Base-by-base conservation (phyloP, 2,888 invertebrate genomes). In the Microdon myrmicae region DNA sequence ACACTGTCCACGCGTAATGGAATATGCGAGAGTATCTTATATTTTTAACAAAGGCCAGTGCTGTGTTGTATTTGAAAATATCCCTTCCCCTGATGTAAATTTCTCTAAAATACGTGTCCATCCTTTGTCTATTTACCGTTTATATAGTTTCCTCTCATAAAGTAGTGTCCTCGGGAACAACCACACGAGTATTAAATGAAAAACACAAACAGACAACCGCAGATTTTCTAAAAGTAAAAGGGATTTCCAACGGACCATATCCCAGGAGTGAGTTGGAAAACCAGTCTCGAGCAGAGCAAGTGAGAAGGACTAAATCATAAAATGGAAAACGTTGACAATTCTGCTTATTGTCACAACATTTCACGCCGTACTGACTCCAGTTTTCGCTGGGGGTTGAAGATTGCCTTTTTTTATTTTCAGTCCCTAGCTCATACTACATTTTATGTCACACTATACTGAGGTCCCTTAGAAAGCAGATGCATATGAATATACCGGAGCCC, bases 301-400 rank as follows among this genome's bases (percentile, higher is more conserved):
- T 37, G 45, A 29, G 31, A 34, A 41, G 22, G n/a, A n/a, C 34
- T 16, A 34, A 34, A 45, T 43, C 47, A 53, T 39, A 44, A 55
- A 55, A 55, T 44, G 51, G 58, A 58, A 58, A 58, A 51, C 51
- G 58, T 64, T 64, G 64, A 64, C 64, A 64, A 64, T 64, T 58
- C 64, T 64, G 64, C 64, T 64, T 64, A 64, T 64, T 64, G 64
- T 64, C 64, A 64, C 64, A 64, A 64, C 64, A 64, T 64, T 64
- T 64, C 56, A 64, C 64, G 51, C 58, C 51, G 23, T 49, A 64
- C 51, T 64, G 64, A 64, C 51, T 64, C 53, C 47, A 32, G 51
- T 58, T 64, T 64, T 43, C 26, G 35, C 39, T 56, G 39, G 25
- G 45, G 35, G 45, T 34, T 53, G 34, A 17, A 31, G 10, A 22